Evolutionary conservation across 2,797 vertebrate genomes (phyloP), one percentile per base, ranked within the genome.

Genomic region (Australoheros facetus): DNA sequence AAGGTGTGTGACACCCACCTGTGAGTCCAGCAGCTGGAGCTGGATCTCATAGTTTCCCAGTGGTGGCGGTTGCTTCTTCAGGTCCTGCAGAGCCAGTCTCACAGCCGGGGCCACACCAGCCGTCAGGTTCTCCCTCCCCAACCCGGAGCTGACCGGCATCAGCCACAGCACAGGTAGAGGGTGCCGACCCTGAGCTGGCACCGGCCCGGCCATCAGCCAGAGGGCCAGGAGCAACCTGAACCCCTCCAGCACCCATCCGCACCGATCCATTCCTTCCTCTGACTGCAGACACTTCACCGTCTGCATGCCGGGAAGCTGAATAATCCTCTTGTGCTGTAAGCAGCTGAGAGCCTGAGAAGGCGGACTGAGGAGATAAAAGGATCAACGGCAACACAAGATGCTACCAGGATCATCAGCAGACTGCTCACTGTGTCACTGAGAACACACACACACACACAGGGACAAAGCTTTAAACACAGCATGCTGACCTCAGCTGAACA

Each of bases 161-260:
- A 94, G 73, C 93, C 93, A 95, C 71, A 95, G 84, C 11, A 94
- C 87, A 0, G 93, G 94, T 23, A 95, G 59, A 8, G 88, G 87
- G 59, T 94, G 92, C 3, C 69, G 84, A 71, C 81, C 75, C 75
- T 77, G 83, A 9, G 85, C 71, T 69, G 2, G 37, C 10, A 10
- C 80, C 3, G 45, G 77, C 1, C 60, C 39, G 1, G 57, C 34
- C 11, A n/a, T 5, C 57, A 93, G 66, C 73, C 45, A 86, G 57
- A 45, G 32, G 53, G 83, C 7, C 57, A 90, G 73, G 56, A 91
- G 51, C 28, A 83, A n/a, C 42, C 42, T 16, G 32, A 78, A 37
- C 3, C 1, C 4, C 6, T 45, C 23, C 39, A 17, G 55, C 3
- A 56, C 10, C 37, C 1, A 16, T 51, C 73, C 74, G 19, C 21